These are phyloP conservation scores for Talpa occidentalis DNA, from an alignment of 2,113 vertebrate species.

Conservation along the genomic window DNA sequence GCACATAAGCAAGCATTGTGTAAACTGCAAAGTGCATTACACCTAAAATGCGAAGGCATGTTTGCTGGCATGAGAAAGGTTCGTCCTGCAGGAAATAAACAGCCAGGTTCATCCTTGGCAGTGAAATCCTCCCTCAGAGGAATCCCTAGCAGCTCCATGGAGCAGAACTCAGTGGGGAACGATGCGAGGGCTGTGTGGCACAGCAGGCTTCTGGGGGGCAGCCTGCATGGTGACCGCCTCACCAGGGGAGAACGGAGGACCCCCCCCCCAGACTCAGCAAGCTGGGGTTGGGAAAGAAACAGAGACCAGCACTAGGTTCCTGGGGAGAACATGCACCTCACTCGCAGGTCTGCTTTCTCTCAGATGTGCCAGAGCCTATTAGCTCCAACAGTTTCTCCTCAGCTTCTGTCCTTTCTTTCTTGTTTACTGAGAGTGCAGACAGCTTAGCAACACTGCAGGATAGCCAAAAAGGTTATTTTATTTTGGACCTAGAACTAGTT, in stretches of 20 bases:
- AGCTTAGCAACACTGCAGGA: slow-evolving; percentile 68
- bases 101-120: slow-evolving; percentile 67
- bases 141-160: slow-evolving; percentile 51
- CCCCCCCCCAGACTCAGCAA: background rate
- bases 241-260: background rate
- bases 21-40: background rate
- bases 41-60: slow-evolving; percentile 5
- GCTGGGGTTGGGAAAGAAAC: background rate
- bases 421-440: slow-evolving; percentile 60
- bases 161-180: slow-evolving; percentile 29
- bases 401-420: background rate
- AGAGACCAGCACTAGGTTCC: background rate
- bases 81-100: slow-evolving; percentile 57
- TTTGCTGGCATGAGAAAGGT: slow-evolving; percentile 61
- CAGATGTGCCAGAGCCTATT: slow-evolving; percentile 48
- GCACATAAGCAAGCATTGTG: background rate
- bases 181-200: background rate
- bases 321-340: background rate
- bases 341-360: slow-evolving; percentile 74
- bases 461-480: slow-evolving; percentile 77
- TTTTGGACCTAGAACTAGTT: slow-evolving; percentile 70
- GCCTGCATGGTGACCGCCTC: background rate
- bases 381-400: slow-evolving; percentile 61
- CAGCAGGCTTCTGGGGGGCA: background rate
- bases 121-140: background rate